Conservation (phyloP, 2,797 vertebrate species). For the Carapus acus region DNA sequence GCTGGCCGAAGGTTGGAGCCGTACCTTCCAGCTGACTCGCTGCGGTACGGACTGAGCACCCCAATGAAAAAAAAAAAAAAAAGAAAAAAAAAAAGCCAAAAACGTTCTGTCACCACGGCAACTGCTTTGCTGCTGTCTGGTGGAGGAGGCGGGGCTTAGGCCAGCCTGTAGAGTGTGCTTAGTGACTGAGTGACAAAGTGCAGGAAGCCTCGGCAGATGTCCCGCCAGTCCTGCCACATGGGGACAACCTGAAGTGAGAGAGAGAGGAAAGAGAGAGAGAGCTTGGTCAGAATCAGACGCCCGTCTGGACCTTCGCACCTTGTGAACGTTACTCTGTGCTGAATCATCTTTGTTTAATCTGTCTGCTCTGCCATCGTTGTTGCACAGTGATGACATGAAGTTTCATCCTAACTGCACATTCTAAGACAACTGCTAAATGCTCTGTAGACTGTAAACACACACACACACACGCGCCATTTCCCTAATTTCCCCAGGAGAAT, state of each 20-base stretch:
- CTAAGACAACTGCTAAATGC: too few species aligned
- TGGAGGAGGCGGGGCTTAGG: slow-evolving; percentile 18
- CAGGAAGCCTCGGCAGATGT: slow-evolving; percentile 60
- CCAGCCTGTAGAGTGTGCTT: slow-evolving; percentile 68
- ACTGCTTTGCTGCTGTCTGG: background rate
- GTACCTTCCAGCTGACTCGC: too few species aligned
- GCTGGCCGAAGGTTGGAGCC: background rate
- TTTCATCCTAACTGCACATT: too few species aligned
- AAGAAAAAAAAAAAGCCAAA: too few species aligned
- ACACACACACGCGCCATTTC: slow-evolving; percentile 3
- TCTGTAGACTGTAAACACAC: too few species aligned
- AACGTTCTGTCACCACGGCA: background rate
- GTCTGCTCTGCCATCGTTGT: too few species aligned
- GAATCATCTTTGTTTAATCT: too few species aligned
- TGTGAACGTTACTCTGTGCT: too few species aligned
- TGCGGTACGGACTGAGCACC: too few species aligned
- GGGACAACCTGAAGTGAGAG: slow-evolving; percentile 44
- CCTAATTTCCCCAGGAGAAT: slow-evolving; percentile 17
- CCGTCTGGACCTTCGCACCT: too few species aligned
- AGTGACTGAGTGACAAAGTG: slow-evolving; percentile 67
- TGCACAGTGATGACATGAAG: too few species aligned
- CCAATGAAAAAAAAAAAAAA: too few species aligned
- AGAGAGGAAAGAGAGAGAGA: background rate
- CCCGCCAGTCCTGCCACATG: slow-evolving; percentile 67
- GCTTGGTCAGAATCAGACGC: background rate